Conservation (phyloP, 2,888 invertebrate genomes). For the Terebella lapidaria region DNA sequence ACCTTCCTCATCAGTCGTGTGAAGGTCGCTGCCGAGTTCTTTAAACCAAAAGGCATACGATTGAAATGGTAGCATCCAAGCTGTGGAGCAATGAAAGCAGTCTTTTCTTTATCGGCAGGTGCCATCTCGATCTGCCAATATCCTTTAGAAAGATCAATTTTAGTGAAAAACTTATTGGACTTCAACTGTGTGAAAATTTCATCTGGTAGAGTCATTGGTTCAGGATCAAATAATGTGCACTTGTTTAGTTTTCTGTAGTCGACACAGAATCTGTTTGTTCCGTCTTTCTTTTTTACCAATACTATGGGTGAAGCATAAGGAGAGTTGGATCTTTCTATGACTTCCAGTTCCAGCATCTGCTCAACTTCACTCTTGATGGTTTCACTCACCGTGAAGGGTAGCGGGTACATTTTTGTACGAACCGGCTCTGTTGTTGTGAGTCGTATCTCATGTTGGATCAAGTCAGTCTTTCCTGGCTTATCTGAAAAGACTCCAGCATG, state of each 20-base stretch:
- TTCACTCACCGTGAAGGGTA: neutral
- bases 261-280: neutral
- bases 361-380: neutral
- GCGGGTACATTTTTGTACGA: neutral
- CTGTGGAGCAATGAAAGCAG: neutral
- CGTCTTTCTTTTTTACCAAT: neutral
- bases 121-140: neutral
- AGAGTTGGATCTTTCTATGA: neutral
- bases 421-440: neutral
- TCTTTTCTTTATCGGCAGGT: neutral
- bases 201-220: neutral
- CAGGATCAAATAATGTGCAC: neutral
- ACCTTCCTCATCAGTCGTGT: constrained; percentile 1
- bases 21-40: constrained; percentile 2
- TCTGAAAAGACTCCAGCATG: neutral
- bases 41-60: constrained; percentile 4
- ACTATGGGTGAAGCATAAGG: constrained; percentile 1
- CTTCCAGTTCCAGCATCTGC: neutral
- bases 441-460: too few relatives aligned
- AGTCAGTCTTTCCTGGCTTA: too few relatives aligned
- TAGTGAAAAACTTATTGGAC: neutral
- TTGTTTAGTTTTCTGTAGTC: neutral
- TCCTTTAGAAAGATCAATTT: constrained; percentile 2
- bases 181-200: neutral
- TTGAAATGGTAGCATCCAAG: neutral